Conservation (phyloP, 2,888 invertebrate genomes). For the Erannis defoliaria region DNA sequence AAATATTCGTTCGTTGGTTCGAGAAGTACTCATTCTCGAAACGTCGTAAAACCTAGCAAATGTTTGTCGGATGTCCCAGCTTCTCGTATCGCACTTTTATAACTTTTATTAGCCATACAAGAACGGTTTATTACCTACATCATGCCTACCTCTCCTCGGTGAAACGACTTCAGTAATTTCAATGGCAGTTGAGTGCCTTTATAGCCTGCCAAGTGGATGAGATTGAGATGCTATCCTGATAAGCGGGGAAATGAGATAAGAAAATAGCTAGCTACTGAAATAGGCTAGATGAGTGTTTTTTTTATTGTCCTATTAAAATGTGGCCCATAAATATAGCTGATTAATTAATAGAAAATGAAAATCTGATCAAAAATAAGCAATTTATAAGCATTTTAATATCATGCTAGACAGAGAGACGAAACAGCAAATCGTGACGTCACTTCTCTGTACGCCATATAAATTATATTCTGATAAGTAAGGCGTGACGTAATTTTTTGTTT, state of each 20-base stretch:
- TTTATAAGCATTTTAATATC: too few species aligned
- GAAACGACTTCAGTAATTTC: conserved; percentile 22
- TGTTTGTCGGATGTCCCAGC: conserved; percentile 30
- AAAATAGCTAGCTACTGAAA: conserved; percentile 52
- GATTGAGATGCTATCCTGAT: conserved; percentile 16
- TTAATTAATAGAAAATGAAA: too few species aligned
- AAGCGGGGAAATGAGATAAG: conserved; percentile 26
- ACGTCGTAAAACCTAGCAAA: conserved; percentile 27
- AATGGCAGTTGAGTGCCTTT: conserved; percentile 17
- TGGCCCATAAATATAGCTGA: too few species aligned
- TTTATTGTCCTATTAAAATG: too few species aligned
- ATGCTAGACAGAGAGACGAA: too few species aligned
- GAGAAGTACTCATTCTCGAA: conserved; percentile 20
- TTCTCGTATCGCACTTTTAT: conserved; percentile 26
- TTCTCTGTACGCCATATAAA: too few species aligned
- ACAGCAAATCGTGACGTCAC: too few species aligned
- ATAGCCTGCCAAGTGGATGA: conserved; percentile 19
- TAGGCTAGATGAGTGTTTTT: conserved; percentile 14
- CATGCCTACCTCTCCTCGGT: conserved; percentile 7
- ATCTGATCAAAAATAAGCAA: too few species aligned
- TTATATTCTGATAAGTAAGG: too few species aligned
- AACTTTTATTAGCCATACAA: conserved; percentile 27
- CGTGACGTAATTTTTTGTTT: too few species aligned
- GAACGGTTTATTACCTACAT: conserved; percentile 28
- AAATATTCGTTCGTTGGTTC: conserved; percentile 10